A percentile compares a stretch with the other conserved stretches of the same genome.
These are phyloP conservation scores for Philereme transversata DNA, from an alignment of 2,888 invertebrate genomes.

Conservation along the genomic window DNA sequence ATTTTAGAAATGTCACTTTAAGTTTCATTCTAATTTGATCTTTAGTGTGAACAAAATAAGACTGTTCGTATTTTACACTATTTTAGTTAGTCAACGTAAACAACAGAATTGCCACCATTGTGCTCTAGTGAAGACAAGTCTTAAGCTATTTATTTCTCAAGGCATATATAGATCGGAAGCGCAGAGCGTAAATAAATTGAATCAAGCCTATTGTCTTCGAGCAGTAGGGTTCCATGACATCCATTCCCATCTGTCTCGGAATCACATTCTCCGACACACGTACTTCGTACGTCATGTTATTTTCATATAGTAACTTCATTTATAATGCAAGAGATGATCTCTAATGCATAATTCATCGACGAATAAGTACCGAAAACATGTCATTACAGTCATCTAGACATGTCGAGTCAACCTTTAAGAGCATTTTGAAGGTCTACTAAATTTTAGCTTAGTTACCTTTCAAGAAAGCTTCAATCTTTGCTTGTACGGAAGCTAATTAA, in stretches of 20 bases:
- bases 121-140: too few relatives aligned
- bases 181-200: constrained; percentile 1
- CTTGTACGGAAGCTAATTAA: constrained; percentile 16
- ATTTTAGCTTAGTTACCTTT: too few relatives aligned
- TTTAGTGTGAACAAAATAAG: too few relatives aligned
- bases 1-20: too few relatives aligned
- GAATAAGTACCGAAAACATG: constrained; percentile 3
- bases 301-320: constrained; percentile 5
- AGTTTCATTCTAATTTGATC: too few relatives aligned
- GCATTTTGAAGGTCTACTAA: too few relatives aligned
- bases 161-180: background rate
- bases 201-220: constrained; percentile 5
- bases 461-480: too few relatives aligned
- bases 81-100: too few relatives aligned
- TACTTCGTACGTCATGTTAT: background rate
- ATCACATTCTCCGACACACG: background rate
- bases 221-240: background rate
- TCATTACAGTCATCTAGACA: constrained; percentile 15
- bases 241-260: background rate
- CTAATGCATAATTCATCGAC: constrained; percentile 14
- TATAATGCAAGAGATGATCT: constrained; percentile 1
- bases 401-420: constrained; percentile 1
- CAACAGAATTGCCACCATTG: too few relatives aligned
- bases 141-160: too few relatives aligned
- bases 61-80: too few relatives aligned